Conservation (phyloP, 2,113 vertebrate genomes). For the Aptenodytes patagonicus region DNA sequence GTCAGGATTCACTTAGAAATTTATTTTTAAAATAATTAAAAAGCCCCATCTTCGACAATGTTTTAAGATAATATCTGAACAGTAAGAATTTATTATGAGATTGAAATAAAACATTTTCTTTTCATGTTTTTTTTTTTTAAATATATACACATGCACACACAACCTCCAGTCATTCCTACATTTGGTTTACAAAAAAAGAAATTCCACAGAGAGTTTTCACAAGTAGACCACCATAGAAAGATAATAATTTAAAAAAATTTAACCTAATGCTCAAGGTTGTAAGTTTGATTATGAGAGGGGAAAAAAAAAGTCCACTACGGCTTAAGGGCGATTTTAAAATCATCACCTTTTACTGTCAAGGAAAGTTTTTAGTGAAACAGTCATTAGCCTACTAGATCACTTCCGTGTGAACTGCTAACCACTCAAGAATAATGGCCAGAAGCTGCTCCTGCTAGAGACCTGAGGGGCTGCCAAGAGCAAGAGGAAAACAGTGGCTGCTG, state of each 20-base stretch:
- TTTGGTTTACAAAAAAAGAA: neutral
- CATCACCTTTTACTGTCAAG: neutral
- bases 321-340: neutral
- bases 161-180: neutral
- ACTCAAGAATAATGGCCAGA: neutral
- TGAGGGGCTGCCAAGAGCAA: neutral
- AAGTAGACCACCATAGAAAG: neutral
- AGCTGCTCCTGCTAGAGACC: neutral
- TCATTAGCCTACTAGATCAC: neutral
- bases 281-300: neutral
- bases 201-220: neutral
- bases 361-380: neutral
- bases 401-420: neutral
- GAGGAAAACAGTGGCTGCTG: neutral
- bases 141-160: neutral
- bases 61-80: neutral
- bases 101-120: neutral
- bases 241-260: neutral
- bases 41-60: neutral
- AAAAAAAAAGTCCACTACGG: neutral
- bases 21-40: neutral
- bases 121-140: neutral
- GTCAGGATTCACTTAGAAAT: neutral
- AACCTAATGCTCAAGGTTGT: neutral
- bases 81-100: neutral